Evolutionary conservation across 2,888 invertebrate species (phyloP).

Genomic region (Drosophila barbarae): DNA sequence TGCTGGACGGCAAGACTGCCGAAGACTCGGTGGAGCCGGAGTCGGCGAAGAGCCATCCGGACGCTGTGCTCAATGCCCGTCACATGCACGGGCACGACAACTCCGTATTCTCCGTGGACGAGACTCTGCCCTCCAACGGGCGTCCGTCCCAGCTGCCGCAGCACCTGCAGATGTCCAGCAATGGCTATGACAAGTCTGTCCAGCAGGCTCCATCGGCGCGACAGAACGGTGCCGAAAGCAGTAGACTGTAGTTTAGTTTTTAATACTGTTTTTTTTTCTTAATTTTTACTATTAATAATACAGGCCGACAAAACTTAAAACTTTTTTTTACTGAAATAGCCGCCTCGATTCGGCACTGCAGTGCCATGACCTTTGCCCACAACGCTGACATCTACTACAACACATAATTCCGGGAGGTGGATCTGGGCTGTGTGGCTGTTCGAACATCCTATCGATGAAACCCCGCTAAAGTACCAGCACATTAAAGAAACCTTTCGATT

Average conservation of each 20-base stretch:
- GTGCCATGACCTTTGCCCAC: constrained; percentile 94
- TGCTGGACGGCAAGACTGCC: constrained; percentile 84
- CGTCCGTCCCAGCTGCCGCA: constrained; percentile 75
- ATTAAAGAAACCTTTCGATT: too few relatives aligned
- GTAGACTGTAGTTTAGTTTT: constrained; percentile 72
- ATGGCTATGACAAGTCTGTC: constrained; percentile 68
- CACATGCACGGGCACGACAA: constrained; percentile 79
- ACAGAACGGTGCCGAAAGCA: constrained; percentile 75
- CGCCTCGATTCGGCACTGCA: constrained; percentile 93
- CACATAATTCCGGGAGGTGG: constrained; percentile 92
- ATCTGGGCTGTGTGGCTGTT: constrained; percentile 95
- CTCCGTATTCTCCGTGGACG: constrained; percentile 77
- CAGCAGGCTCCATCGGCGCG: constrained; percentile 54
- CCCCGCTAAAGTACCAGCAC: too few relatives aligned
- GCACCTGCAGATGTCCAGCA: constrained; percentile 69
- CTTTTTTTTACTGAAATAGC: constrained; percentile 80
- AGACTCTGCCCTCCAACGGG: constrained; percentile 71
- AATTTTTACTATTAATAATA: constrained; percentile 19
- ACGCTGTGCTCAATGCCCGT: constrained; percentile 62
- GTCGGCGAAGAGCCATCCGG: constrained; percentile 52
- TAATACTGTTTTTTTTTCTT: constrained; percentile 16
- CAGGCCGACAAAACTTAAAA: too few relatives aligned
- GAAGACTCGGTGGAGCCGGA: constrained; percentile 40
- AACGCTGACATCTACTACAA: constrained; percentile 94
- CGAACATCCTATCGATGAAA: constrained; percentile 65